Conservation (phyloP, 2,113 vertebrate species). For the Panurus biarmicus region DNA sequence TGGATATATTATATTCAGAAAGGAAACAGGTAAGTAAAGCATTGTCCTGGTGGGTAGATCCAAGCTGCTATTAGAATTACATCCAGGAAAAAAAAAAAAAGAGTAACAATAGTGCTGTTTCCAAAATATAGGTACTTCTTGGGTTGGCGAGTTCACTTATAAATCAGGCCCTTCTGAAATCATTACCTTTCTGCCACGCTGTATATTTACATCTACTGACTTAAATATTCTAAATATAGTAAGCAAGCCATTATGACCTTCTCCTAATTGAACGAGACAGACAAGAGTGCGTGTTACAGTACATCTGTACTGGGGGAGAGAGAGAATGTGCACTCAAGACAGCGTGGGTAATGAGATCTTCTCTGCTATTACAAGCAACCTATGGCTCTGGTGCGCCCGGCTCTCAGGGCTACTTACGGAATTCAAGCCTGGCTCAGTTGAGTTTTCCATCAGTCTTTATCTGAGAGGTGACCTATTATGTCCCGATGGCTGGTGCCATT, state of each 20-base stretch:
- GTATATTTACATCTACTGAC: slow-evolving; percentile 2
- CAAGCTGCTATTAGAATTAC: background rate
- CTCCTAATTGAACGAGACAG: slow-evolving; percentile 15
- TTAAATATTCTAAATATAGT: slow-evolving; percentile 25
- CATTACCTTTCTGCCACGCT: background rate
- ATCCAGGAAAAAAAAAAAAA: background rate
- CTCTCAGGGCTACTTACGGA: background rate
- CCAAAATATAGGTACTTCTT: background rate
- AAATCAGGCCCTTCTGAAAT: background rate
- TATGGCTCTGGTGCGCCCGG: background rate
- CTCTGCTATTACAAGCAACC: slow-evolving; percentile 23
- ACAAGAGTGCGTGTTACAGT: background rate
- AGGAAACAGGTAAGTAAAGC: background rate
- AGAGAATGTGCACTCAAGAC: background rate
- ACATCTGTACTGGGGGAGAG: slow-evolving; percentile 5
- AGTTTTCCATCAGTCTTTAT: background rate
- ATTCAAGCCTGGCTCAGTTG: background rate
- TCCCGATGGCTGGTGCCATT: background rate
- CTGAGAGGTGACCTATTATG: background rate
- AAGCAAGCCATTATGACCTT: slow-evolving; percentile 24
- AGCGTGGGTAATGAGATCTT: slow-evolving; percentile 30
- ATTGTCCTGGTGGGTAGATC: background rate
- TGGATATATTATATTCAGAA: background rate
- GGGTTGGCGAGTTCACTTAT: background rate
- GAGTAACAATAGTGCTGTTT: background rate